Base-by-base conservation (phyloP, 2,888 invertebrate genomes). In the Drosophila formosana region DNA sequence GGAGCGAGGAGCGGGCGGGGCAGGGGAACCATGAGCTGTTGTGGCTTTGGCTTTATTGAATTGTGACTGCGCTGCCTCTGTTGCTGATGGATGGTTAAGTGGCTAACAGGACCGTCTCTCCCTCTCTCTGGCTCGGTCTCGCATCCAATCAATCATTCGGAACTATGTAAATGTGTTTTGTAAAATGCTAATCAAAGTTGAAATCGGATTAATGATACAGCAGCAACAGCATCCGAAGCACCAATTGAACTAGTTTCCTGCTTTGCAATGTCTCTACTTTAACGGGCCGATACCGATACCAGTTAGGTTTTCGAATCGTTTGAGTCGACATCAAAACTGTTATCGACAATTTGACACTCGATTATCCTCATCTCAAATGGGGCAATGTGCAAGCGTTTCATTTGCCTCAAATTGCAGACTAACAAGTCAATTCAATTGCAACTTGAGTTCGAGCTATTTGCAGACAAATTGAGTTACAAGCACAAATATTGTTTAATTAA, bases 41-140 rank as follows among this genome's bases (percentile, higher is more conserved):
- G 75, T 46, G 79, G 75, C 75, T 66, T 78, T 56, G 62, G 57
- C 65, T 60, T 75, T 78, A 75, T 75, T 75, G 70, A 78, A 78
- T 75, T 69, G 61, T 47, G 70, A 62, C 57, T 63, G 71, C 18
- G 45, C 57, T 30, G 45, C 5, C 39, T 13, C 26, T 34, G 67
- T 45, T 57, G 46, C n/a, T 78, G 75, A 75, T 78, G 64, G 62
- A 73, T 72, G 74, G 51, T 30, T 66, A 77, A 73, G 52, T 66
- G 72, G 74, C 50, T 66, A 61, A 72, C 63, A 25, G 39, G 28
- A 28, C 9, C 9, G 41, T 43, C n/a, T 34, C 30, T 28, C 18
- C 6, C 13, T 39, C 26, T 9, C 45, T 28, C 5, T 18, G 23
- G 2, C 32, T 56, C 25, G 37, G 4, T 37, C 37, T 4, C 37